A percentile compares a stretch with the other conserved stretches of the same genome.
Conservation (phyloP, 1,140 invertebrate species). For the Apis laboriosa region DNA sequence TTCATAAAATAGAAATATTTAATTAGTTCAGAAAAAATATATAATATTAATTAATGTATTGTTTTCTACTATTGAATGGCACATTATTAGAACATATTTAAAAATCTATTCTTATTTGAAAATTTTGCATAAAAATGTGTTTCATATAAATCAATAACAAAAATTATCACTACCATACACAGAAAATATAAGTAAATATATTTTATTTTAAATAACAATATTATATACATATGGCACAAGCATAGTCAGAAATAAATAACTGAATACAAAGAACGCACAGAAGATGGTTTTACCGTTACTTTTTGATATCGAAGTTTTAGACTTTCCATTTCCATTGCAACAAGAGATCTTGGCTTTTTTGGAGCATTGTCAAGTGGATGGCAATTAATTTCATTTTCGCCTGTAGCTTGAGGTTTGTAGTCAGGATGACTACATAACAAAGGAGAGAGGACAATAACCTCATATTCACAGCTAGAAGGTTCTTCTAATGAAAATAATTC, state of each 20-base stretch:
- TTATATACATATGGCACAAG: conserved; percentile 32
- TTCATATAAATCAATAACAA: conserved; percentile 13
- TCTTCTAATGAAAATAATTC: conserved; percentile 97
- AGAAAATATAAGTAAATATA: conserved; percentile 28
- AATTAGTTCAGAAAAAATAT: conserved; percentile 2
- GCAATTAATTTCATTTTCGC: conserved; percentile 91
- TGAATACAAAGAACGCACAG: background rate
- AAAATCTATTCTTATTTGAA: conserved; percentile 5
- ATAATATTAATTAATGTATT: conserved; percentile 2
- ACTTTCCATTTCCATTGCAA: conserved; percentile 87
- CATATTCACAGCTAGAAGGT: conserved; percentile 96
- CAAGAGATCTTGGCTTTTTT: conserved; percentile 87
- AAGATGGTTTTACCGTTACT: conserved; percentile 73
- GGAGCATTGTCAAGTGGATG: conserved; percentile 86
- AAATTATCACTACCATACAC: conserved; percentile 27
- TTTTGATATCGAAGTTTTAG: conserved; percentile 85
- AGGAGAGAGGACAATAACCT: conserved; percentile 92
- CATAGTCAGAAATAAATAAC: conserved; percentile 26
- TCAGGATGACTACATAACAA: conserved; percentile 93
- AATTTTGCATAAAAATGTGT: background rate
- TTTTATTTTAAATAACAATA: conserved; percentile 44
- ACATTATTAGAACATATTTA: background rate
- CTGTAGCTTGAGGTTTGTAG: conserved; percentile 91
- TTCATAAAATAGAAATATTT: background rate
- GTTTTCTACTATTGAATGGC: background rate